These are phyloP conservation scores for Morus bassanus DNA, from an alignment of 2,797 vertebrate species.

Conservation along the genomic window DNA sequence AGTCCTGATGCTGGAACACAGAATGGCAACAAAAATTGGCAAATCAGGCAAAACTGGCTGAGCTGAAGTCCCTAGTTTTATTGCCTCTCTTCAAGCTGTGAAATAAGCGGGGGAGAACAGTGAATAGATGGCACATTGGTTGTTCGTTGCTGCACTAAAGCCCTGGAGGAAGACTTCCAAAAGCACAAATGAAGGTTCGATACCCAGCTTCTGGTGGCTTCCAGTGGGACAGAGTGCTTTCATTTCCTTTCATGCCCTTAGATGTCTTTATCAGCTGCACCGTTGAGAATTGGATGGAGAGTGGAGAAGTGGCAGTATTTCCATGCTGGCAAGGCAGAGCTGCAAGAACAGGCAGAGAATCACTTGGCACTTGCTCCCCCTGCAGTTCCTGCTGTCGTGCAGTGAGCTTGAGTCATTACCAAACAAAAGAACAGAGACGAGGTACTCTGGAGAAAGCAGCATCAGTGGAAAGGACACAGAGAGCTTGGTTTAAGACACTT, in stretches of 20 bases:
- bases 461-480: neutral
- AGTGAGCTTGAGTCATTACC: neutral
- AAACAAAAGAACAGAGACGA: neutral
- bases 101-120: neutral
- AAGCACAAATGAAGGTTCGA: neutral
- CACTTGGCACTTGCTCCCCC: rapidly evolving
- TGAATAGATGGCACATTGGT: neutral
- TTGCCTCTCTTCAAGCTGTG: constrained; percentile 20
- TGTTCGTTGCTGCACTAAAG: neutral
- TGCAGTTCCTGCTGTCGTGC: rapidly evolving
- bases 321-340: neutral
- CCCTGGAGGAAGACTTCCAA: neutral
- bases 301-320: neutral
- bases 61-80: neutral
- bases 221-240: neutral
- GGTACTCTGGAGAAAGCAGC: neutral
- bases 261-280: neutral
- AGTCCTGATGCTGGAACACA: neutral
- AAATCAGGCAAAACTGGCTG: neutral
- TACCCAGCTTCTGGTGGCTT: constrained; percentile 1
- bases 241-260: constrained; percentile 28
- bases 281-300: neutral
- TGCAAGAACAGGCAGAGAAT: neutral
- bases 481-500: neutral
- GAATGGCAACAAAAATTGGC: neutral